Conservation (phyloP, 2,888 invertebrate species). For the Torymus tubicola region DNA sequence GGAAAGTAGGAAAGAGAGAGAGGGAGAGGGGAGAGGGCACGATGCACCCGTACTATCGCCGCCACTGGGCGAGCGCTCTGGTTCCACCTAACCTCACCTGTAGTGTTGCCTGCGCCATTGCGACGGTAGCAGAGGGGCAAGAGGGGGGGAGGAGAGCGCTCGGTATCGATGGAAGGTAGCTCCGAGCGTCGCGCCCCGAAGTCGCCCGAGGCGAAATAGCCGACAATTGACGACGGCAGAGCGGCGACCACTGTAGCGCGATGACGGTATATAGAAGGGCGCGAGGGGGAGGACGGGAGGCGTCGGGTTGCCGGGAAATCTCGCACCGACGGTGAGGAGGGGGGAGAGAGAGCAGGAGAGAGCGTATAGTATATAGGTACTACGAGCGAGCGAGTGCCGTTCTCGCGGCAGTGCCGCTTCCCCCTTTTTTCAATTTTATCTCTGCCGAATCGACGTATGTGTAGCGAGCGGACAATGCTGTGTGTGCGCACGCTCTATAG, state of each 20-base stretch:
- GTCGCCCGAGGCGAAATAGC: conserved; percentile 68
- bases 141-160: background rate
- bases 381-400: conserved; percentile 68
- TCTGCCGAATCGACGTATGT: conserved; percentile 63
- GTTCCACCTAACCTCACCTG: too few species aligned
- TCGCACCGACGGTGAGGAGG: too few species aligned
- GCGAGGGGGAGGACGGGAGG: conserved; percentile 44
- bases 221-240: conserved; percentile 65
- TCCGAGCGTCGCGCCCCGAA: conserved; percentile 58
- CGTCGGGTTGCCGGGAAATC: conserved; percentile 33
- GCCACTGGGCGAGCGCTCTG: too few species aligned
- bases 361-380: background rate
- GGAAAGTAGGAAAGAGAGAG: too few species aligned
- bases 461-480: conserved; percentile 45
- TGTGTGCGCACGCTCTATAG: too few species aligned
- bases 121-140: background rate
- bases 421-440: conserved; percentile 72
- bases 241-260: conserved; percentile 62
- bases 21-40: too few species aligned
- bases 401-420: conserved; percentile 73
- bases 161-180: conserved; percentile 37
- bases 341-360: too few species aligned
- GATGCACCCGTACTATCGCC: too few species aligned
- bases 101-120: too few species aligned
- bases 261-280: background rate